Evolutionary conservation across 2,113 vertebrate genomes (phyloP).

Genomic region (Redunca redunca): DNA sequence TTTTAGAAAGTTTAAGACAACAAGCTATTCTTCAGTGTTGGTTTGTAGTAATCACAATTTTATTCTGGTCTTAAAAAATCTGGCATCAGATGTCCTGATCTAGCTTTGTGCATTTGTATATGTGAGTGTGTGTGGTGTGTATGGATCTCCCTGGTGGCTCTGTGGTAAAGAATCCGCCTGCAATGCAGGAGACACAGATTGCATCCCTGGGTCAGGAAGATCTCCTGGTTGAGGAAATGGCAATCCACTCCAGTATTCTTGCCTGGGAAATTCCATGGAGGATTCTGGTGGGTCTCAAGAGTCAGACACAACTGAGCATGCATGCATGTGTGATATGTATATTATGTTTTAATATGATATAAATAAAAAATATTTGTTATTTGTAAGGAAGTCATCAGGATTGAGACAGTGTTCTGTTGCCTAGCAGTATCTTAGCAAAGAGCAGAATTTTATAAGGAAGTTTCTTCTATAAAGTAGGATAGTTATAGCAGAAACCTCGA

Average conservation of each 20-base stretch:
- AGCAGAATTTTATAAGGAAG: background rate
- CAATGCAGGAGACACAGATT: background rate
- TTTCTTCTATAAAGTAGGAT: background rate
- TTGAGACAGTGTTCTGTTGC: background rate
- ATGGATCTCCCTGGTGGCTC: background rate
- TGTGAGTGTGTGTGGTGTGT: background rate
- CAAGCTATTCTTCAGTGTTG: conserved; percentile 72
- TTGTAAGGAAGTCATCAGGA: background rate
- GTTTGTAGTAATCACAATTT: conserved; percentile 77
- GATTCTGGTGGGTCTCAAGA: background rate
- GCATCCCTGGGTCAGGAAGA: background rate
- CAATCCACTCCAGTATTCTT: background rate
- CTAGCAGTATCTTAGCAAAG: background rate
- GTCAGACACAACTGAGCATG: background rate
- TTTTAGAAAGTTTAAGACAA: conserved; percentile 66
- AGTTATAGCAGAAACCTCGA: background rate
- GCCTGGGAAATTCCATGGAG: background rate
- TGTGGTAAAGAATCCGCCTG: background rate
- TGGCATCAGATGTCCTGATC: background rate
- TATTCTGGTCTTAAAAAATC: conserved; percentile 70
- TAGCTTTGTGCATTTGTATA: rapidly evolving
- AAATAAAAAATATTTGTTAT: conserved; percentile 26
- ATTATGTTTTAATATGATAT: conserved; percentile 50
- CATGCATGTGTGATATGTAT: background rate
- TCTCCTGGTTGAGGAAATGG: background rate